Base-by-base conservation (phyloP, 2,797 vertebrate genomes). In the Ceryle rudis region DNA sequence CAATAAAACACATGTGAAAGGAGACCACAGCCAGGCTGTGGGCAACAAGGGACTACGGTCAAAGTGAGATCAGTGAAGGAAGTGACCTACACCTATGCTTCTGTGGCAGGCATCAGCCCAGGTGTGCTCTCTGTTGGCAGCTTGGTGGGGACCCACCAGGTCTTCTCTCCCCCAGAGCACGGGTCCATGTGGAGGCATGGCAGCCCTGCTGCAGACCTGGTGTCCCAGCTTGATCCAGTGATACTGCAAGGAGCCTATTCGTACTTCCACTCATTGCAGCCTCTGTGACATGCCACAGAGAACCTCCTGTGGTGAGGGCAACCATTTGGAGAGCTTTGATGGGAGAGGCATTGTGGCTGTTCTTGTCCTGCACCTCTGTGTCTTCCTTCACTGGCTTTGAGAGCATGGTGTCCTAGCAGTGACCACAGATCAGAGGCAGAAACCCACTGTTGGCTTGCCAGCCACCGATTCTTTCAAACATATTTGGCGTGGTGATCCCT, bases 211-310 rank as follows among this genome's bases (percentile, higher is more conserved):
- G 46, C 60, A 29, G 46, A 16, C 25, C 29, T 65, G 71, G 22
- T 11, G 2, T 35, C 72, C 35, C 18, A 9, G 22, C 7, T 57
- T 41, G 16, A 29, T n/a, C 33, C 41, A 26, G 8, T 75, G 44
- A 10, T 18, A 8, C 14, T 9, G 29, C 37, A n/a, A 14, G 16
- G 28, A 52, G 39, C 22, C 39, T 75, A 3, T 35, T 35, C 1
- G 1, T 41, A 2, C 33, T 74, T 58, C n/a, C 19, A 19, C 37
- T 39, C 4, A 6, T 41, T 62, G 37, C 31, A 67, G 23, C 17
- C 31, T 58, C 52, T 1, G 0, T 23, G 20, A 11, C 5, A 1
- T 25, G 51, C 37, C 1, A 0, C 80, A 46, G 80, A 39, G 44
- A 35, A 51, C 5, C 49, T 64, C 13, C 44, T 26, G n/a, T 3